Evolutionary conservation across 1,140 invertebrate genomes (phyloP).

Genomic region (Drosophila takahashii): DNA sequence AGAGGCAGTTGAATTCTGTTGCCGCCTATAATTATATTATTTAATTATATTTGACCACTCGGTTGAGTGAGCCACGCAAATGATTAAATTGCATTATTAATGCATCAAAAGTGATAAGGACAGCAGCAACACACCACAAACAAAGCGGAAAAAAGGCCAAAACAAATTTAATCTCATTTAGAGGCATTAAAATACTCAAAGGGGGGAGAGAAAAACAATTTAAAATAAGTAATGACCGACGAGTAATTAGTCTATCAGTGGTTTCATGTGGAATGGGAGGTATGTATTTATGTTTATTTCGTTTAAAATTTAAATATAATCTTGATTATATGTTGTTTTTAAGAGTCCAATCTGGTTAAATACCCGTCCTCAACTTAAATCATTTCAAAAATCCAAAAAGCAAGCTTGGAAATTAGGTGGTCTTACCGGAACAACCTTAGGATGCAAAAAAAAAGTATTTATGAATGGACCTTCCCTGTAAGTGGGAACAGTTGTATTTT

Average conservation of each 20-base stretch:
- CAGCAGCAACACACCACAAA: not conserved
- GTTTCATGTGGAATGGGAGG: not conserved
- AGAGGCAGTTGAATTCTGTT: conserved; percentile 1
- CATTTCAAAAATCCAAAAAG: too few species aligned
- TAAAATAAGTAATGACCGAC: not conserved
- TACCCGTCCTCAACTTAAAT: too few species aligned
- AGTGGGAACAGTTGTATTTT: conserved; percentile 8
- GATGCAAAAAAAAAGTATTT: too few species aligned
- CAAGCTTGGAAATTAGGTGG: too few species aligned
- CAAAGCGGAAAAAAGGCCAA: not conserved
- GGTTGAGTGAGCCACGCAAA: conserved; percentile 3
- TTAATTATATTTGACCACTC: conserved; percentile 27
- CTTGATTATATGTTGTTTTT: conserved; percentile 14
- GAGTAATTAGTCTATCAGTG: conserved; percentile 1
- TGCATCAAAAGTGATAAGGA: conserved; percentile 12
- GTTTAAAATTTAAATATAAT: not conserved
- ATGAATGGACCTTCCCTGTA: not conserved
- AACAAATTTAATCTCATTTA: conserved; percentile 12
- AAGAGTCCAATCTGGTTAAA: not conserved
- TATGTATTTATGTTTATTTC: not conserved
- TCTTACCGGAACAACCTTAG: too few species aligned
- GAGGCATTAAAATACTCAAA: not conserved
- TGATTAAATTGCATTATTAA: conserved; percentile 32
- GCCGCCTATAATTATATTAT: conserved; percentile 19
- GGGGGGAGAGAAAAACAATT: not conserved